Percentiles rank a stretch among this genome's conserved stretches.
Evolutionary conservation across 2,113 vertebrate genomes (phyloP).

Genomic region (Mus musculus): GRCm39 chr4:87633501-87634000

Average conservation of each 20-base stretch:
- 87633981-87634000: not conserved
- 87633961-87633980: not conserved
- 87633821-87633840: not conserved
- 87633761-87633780: not conserved
- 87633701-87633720: not conserved
- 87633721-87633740: not conserved
- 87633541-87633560: not conserved
- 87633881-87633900: not conserved
- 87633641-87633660: not conserved
- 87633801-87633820: not conserved
- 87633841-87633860: not conserved
- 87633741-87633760: not conserved
- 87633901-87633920: not conserved
- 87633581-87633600: not conserved
- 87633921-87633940: not conserved
- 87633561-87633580: not conserved
- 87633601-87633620: not conserved
- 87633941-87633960: not conserved
- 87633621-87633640: not conserved
- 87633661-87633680: not conserved
- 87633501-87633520: not conserved
- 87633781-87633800: not conserved
- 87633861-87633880: not conserved
- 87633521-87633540: not conserved
- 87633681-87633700: not conserved